phyloP scores from a whole-genome alignment of 2,888 invertebrate genomes.

The Melieria crassipennis region DNA sequence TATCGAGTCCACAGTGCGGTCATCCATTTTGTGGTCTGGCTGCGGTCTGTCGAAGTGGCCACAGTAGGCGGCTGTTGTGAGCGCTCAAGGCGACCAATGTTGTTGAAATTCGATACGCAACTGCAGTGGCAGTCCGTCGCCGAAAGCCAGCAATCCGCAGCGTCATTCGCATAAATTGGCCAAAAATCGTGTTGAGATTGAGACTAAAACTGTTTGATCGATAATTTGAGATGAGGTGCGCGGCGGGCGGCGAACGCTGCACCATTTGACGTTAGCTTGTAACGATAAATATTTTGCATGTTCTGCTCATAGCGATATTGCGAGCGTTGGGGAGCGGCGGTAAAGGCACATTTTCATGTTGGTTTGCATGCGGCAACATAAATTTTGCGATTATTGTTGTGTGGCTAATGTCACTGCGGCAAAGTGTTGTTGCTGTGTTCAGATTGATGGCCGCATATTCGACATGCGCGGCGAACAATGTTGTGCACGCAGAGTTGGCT shows the following conservation, averaged over 20 bases:
- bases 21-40: conserved; percentile 75
- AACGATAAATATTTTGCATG: too few species aligned
- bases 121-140: conserved; percentile 22
- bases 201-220: conserved; percentile 36
- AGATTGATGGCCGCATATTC: too few species aligned
- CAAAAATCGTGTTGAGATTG: conserved; percentile 27
- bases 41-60: too few species aligned
- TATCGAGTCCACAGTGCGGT: conserved; percentile 88
- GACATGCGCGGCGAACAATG: background rate
- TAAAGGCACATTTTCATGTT: too few species aligned
- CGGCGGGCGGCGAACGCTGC: background rate
- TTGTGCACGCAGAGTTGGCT: background rate
- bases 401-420: too few species aligned
- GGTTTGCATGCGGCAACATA: too few species aligned
- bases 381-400: too few species aligned
- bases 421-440: too few species aligned
- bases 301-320: too few species aligned
- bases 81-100: conserved; percentile 3
- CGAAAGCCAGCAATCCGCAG: conserved; percentile 19
- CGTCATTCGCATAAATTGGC: conserved; percentile 22
- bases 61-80: background rate
- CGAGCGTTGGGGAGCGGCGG: too few species aligned
- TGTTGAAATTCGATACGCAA: conserved; percentile 30
- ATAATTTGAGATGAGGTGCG: conserved; percentile 22
- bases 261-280: too few species aligned